Evolutionary conservation across 2,113 vertebrate genomes (phyloP).

Genomic region (Eubucco bourcierii): DNA sequence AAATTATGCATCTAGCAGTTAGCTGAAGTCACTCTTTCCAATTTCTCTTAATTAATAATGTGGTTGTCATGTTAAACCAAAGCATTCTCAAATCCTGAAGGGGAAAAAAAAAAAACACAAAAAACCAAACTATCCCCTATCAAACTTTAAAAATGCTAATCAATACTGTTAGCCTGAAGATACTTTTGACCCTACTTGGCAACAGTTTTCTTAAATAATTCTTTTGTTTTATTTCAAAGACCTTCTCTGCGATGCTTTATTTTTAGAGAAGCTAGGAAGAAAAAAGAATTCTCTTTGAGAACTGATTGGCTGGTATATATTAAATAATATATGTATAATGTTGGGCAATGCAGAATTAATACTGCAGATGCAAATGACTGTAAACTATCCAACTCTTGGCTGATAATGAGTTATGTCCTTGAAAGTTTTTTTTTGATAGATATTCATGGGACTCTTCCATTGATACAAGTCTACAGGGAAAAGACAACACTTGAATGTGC

Average conservation of each 20-base stretch:
- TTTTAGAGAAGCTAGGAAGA: slow-evolving; percentile 5
- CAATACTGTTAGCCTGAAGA: slow-evolving; percentile 53
- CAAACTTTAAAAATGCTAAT: slow-evolving; percentile 33
- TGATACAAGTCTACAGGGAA: slow-evolving; percentile 46
- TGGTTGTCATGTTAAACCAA: not conserved
- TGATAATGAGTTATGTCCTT: slow-evolving; percentile 63
- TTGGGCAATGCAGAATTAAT: not conserved
- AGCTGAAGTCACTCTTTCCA: not conserved
- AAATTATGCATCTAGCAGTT: slow-evolving; percentile 22
- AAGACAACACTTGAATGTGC: slow-evolving; percentile 38
- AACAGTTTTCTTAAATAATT: not conserved
- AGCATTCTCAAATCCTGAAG: not conserved
- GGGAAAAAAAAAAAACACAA: not conserved
- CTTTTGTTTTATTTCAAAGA: slow-evolving; percentile 24
- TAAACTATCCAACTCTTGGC: slow-evolving; percentile 31
- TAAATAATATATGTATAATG: slow-evolving; percentile 20
- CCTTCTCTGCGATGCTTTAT: not conserved
- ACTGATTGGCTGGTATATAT: not conserved
- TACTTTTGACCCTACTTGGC: not conserved
- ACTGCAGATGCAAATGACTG: not conserved
- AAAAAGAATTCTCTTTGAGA: not conserved
- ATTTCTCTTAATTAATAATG: slow-evolving; percentile 37
- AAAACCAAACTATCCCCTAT: not conserved
- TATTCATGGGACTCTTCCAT: slow-evolving; percentile 49
- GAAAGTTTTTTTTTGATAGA: slow-evolving; percentile 65